Base-by-base conservation (phyloP, 2,797 vertebrate genomes). In the Peromyscus nudipes region DNA sequence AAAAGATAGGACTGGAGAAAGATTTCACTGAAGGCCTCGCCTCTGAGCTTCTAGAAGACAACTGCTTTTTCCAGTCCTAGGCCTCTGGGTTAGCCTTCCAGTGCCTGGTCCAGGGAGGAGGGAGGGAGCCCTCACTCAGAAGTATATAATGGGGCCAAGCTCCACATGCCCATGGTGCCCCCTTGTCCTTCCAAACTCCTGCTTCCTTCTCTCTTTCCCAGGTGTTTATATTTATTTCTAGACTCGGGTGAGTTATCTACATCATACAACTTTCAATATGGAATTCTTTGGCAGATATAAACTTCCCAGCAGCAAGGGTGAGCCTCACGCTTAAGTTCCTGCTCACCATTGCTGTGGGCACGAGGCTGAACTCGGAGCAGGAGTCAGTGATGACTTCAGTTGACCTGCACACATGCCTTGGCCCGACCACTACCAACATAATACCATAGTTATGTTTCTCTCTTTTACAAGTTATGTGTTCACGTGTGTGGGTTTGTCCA, bases 1-100 rank as follows among this genome's bases (percentile, higher is more conserved):
- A 79, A 96, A 97, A 65, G 82, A 55, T 52, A 92, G 93, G 46
- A 37, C 23, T 46, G 16, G 40, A 96, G 69, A 92, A 67, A 62
- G 65, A 67, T 89, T 46, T 93, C 80, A 43, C 31, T 83, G 64
- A 64, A 40, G 71, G 92, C 6, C 27, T 77, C 14, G 9, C 85
- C 62, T 90, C 75, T 82, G 43, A n/a, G 34, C 34, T 93, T 89
- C 82, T 43, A 40, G 89, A 67, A 85, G 79, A 92, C 73, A 85
- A 12, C 31, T 73, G 27, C 37, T 86, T 21, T 94, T 94, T 87
- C 52, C 6, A 16, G 55, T 19, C 52, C 23, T 2, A 43, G 46
- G 25, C 46, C 19, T n/a, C 62, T 34, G 55, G 49, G 6, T 55
- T 81, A 11, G 67, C n/a, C 55, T n/a, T 80, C 29, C 57, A 0